Conservation (phyloP, 2,797 vertebrate genomes). For the Monodelphis domestica region DNA sequence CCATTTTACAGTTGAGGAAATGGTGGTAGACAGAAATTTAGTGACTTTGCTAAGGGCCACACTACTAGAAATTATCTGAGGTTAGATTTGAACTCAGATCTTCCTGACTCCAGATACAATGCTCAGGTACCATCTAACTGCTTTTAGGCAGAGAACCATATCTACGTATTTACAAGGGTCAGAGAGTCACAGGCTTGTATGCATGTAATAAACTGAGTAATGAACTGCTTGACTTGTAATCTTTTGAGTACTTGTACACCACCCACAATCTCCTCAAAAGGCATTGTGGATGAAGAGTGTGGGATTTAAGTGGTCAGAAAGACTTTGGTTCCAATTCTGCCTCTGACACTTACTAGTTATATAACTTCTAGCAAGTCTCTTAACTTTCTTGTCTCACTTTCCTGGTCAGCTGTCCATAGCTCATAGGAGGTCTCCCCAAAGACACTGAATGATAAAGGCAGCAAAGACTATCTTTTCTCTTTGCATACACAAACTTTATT, state of each 20-base stretch:
- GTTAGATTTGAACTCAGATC: neutral
- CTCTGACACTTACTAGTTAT: neutral
- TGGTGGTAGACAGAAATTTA: neutral
- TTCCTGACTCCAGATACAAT: neutral
- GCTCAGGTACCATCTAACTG: neutral
- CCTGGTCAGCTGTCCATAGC: neutral
- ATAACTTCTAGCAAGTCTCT: neutral
- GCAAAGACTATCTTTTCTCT: neutral
- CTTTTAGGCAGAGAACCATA: neutral
- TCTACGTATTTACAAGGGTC: neutral
- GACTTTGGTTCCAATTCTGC: neutral
- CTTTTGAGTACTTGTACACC: neutral
- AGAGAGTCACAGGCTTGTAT: neutral
- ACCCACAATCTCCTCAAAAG: neutral
- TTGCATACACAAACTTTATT: too few species aligned
- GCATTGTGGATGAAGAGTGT: neutral
- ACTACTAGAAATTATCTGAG: neutral
- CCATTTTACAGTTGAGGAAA: neutral
- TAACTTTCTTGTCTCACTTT: neutral
- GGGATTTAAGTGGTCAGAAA: neutral
- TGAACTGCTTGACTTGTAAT: neutral
- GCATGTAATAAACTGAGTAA: neutral
- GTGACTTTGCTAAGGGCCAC: neutral
- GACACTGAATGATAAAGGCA: neutral
- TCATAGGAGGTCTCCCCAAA: neutral